These are phyloP conservation scores for Cataglyphis hispanica DNA, from an alignment of 1,140 invertebrate species.

Conservation along the genomic window DNA sequence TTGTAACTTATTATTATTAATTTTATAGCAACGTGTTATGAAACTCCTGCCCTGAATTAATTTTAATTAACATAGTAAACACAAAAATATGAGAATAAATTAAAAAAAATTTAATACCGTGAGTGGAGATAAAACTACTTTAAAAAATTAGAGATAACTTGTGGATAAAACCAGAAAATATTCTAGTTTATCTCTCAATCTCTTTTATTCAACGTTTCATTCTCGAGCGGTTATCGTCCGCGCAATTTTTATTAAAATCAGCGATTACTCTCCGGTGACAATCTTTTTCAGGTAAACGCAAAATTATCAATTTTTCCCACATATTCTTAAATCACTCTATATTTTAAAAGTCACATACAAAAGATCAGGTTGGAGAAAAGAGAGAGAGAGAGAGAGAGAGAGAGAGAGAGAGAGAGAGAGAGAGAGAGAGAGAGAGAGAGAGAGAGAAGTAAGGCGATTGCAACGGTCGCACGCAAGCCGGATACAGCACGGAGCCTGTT, in stretches of 20 bases:
- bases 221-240: not conserved
- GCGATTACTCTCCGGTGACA: not conserved
- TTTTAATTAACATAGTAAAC: slow-evolving; percentile 18
- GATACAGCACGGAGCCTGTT: slow-evolving; percentile 67
- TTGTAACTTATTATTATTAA: not conserved
- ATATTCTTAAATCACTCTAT: slow-evolving; percentile 30
- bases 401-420: no score
- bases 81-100: slow-evolving; percentile 5
- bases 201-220: not conserved
- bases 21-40: not conserved
- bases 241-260: slow-evolving; percentile 49
- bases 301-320: slow-evolving; percentile 33
- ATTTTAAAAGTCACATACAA: slow-evolving; percentile 50
- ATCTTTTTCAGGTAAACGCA: slow-evolving; percentile 4
- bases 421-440: no score
- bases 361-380: slow-evolving; percentile 4
- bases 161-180: not conserved
- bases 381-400: not conserved
- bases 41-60: not conserved
- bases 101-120: not conserved
- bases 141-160: not conserved
- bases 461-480: slow-evolving; percentile 33
- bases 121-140: slow-evolving; percentile 20
- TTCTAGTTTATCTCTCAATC: slow-evolving; percentile 38
- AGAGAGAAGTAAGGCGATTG: not conserved